phyloP scores from a whole-genome alignment of 2,113 vertebrate genomes.

The Rhineura floridana region DNA sequence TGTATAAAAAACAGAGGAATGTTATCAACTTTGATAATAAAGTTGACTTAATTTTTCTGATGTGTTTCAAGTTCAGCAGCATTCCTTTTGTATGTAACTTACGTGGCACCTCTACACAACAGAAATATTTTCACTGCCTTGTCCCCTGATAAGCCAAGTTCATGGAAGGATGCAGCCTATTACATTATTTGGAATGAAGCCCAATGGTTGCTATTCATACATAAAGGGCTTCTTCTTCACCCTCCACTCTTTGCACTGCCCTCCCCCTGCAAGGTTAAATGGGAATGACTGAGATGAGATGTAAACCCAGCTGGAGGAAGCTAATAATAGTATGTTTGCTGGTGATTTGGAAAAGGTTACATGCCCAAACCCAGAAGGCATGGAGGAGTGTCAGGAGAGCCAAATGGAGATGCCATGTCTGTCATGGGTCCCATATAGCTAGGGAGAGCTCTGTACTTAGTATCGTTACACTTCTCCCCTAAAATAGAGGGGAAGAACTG shows the following conservation, averaged over 20 bases:
- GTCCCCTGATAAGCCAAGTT: background rate
- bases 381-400: background rate
- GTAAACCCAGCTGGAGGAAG: background rate
- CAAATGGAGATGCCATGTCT: background rate
- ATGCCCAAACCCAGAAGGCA: background rate
- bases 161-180: background rate
- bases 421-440: background rate
- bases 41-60: slow-evolving; percentile 71
- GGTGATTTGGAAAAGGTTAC: background rate
- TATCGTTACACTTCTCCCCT: too few relatives aligned
- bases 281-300: background rate
- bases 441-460: background rate
- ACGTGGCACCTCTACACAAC: slow-evolving; percentile 9
- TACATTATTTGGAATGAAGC: background rate
- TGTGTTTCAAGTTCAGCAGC: slow-evolving; percentile 58
- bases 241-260: background rate
- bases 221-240: background rate
- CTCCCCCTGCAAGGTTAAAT: background rate
- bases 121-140: background rate
- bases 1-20: slow-evolving; percentile 65
- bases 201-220: background rate
- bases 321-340: background rate
- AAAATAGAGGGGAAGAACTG: background rate
- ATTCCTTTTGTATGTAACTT: slow-evolving; percentile 26
- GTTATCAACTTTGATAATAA: slow-evolving; percentile 66